Base-by-base conservation (phyloP, 2,113 vertebrate species). In the Datnioides undecimradiatus region DNA sequence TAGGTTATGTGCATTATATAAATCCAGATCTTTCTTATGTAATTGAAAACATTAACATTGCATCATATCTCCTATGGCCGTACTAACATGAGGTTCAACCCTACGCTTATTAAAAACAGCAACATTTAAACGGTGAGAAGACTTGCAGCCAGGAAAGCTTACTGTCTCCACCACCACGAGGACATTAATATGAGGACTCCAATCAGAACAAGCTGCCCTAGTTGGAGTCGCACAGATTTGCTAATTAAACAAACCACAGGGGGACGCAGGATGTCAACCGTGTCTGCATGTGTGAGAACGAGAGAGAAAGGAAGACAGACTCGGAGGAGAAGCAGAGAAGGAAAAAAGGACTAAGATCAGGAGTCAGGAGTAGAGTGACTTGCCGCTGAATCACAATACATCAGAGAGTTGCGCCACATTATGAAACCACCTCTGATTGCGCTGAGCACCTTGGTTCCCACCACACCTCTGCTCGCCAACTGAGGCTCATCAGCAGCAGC, bases 181-280 rank as follows among this genome's bases (percentile, higher is more conserved):
- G 73, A 87, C 80, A 55, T 86, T 75, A 71, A 41, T 59, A 70
- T 25, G 41, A 80, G 79, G 60, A 67, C 64, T 64, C 57, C 65
- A 72, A 51, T 78, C 67, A 67, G 80, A 88, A 86, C 83, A 86
- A 70, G 76, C 79, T 88, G 91, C 78, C 91, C 88, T 86, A 92
- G 77, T 90, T 91, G 78, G 74, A 87, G 87, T 48, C 69, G 77
- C 34, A 83, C 31, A 17, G 82, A 80, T 86, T 83, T 67, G 40
- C 90, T 93, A 93, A 92, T 93, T 91, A 91, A 90, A 88, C 78
- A 82, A 89, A 76, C 84, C 90, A 41, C 89, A 74, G 46, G 73
- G 79, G 91, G 36, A 80, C 23, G 5, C 14, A 48, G 51, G 49
- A 90, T 66, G 83, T 84, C 81, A 55, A 69, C 54, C 38, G 12